These are phyloP conservation scores for Andrena dorsata DNA, from an alignment of 2,888 invertebrate genomes.

Conservation along the genomic window DNA sequence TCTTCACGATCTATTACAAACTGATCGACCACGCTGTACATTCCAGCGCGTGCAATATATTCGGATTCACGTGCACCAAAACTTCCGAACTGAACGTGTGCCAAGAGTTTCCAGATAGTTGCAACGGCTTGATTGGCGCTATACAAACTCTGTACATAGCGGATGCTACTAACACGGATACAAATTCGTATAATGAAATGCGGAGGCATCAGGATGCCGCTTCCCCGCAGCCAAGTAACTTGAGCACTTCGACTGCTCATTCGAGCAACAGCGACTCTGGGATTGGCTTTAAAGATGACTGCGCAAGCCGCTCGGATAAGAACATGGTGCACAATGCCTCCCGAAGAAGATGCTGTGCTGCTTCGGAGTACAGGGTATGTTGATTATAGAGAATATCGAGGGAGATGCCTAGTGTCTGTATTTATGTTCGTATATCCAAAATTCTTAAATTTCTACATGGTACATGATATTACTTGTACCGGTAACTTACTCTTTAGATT, in stretches of 20 bases:
- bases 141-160: conserved; percentile 87
- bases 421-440: too few relatives aligned
- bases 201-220: conserved; percentile 77
- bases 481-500: neutral
- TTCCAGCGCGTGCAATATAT: conserved; percentile 91
- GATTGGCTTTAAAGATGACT: conserved; percentile 96
- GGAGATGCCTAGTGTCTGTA: too few relatives aligned
- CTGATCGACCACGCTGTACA: conserved; percentile 93
- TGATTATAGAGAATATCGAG: neutral
- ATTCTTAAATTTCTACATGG: too few relatives aligned
- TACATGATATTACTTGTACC: neutral
- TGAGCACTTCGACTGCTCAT: conserved; percentile 92
- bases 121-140: conserved; percentile 88
- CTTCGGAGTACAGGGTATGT: conserved; percentile 66
- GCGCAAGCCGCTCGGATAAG: conserved; percentile 92
- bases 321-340: conserved; percentile 92
- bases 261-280: conserved; percentile 98
- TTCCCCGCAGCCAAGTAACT: conserved; percentile 94
- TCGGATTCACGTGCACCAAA: conserved; percentile 93
- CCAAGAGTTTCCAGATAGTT: conserved; percentile 95
- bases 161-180: conserved; percentile 78
- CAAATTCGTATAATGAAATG: conserved; percentile 75
- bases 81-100: conserved; percentile 92
- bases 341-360: conserved; percentile 73
- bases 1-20: conserved; percentile 96